A percentile compares a stretch with the other conserved stretches of the same genome.
These are phyloP conservation scores for Samia ricini DNA, from an alignment of 1,140 invertebrate genomes.

Conservation along the genomic window DNA sequence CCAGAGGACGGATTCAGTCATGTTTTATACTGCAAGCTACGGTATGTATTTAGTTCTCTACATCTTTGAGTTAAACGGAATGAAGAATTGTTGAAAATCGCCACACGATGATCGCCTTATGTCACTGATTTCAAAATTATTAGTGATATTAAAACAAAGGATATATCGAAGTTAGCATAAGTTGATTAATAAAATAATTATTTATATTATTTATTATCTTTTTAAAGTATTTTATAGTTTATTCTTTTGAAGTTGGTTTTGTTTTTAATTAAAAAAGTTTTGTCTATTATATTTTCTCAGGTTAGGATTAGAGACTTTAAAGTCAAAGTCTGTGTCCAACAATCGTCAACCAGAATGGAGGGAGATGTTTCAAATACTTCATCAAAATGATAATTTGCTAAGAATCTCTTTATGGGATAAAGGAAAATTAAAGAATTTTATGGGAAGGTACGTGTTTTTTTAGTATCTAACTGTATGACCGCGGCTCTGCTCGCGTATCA, in stretches of 20 bases:
- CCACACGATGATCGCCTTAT: not conserved
- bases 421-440: slow-evolving; percentile 57
- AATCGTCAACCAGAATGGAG: slow-evolving; percentile 51
- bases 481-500: not conserved
- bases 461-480: too few species aligned
- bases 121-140: too few species aligned
- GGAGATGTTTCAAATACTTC: slow-evolving; percentile 50
- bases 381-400: slow-evolving; percentile 41
- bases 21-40: slow-evolving; percentile 96
- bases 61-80: not conserved
- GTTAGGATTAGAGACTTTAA: slow-evolving; percentile 47
- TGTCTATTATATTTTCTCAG: slow-evolving; percentile 29
- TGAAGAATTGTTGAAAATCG: not conserved
- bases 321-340: slow-evolving; percentile 50
- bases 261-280: not conserved
- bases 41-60: slow-evolving; percentile 74
- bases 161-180: too few species aligned
- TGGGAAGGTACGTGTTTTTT: slow-evolving; percentile 50
- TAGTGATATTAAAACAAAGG: too few species aligned
- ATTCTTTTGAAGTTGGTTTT: too few species aligned
- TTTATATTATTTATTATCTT: not conserved
- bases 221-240: too few species aligned
- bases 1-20: slow-evolving; percentile 89
- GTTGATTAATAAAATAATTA: not conserved
- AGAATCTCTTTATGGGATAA: slow-evolving; percentile 52